phyloP scores from a whole-genome alignment of 2,888 invertebrate genomes.

The Lochmaea capreae region DNA sequence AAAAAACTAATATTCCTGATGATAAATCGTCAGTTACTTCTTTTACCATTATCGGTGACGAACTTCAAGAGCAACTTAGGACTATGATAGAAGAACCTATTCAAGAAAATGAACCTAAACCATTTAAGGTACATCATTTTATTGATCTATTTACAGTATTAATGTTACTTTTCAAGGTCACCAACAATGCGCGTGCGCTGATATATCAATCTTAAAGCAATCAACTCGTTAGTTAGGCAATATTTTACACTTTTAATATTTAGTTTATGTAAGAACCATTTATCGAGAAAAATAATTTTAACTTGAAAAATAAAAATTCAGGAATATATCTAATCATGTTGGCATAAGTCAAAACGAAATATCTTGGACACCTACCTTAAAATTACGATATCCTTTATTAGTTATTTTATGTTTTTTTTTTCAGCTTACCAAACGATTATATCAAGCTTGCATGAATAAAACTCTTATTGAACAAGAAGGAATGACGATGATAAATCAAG shows the following conservation, averaged over 20 bases:
- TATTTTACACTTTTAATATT: too few species aligned
- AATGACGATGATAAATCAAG: constrained; percentile 76
- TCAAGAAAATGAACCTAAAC: constrained; percentile 72
- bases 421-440: constrained; percentile 82
- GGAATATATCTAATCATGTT: too few species aligned
- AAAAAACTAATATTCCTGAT: constrained; percentile 80
- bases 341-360: too few species aligned
- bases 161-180: too few species aligned
- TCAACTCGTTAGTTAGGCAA: too few species aligned
- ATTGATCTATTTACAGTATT: neutral
- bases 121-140: constrained; percentile 54
- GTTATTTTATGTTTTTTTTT: neutral
- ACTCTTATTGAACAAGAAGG: constrained; percentile 85
- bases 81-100: constrained; percentile 77
- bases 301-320: too few species aligned
- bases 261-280: too few species aligned
- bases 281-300: too few species aligned
- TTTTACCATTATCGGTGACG: constrained; percentile 80
- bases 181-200: too few species aligned
- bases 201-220: too few species aligned
- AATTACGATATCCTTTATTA: too few species aligned
- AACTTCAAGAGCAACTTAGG: constrained; percentile 79
- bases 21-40: constrained; percentile 84
- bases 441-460: constrained; percentile 89
- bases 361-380: too few species aligned